phyloP scores from a whole-genome alignment of 1,140 invertebrate species.

The Pachypeltis micranthus region DNA sequence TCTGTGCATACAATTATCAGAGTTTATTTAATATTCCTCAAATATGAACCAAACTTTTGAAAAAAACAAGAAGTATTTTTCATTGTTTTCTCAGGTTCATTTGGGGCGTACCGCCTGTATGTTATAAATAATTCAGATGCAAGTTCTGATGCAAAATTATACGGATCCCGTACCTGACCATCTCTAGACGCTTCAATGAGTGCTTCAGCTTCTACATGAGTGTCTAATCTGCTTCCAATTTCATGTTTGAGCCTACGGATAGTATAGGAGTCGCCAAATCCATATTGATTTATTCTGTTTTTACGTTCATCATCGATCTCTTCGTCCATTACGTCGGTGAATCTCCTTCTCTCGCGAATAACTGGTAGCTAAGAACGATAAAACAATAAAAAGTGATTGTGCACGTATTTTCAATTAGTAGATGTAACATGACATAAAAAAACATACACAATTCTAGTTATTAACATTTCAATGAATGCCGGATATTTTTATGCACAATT shows the following conservation, averaged over 20 bases:
- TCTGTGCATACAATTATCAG: neutral
- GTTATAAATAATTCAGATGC: too few relatives aligned
- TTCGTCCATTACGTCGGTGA: slow-evolving; percentile 91
- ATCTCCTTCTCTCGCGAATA: slow-evolving; percentile 76
- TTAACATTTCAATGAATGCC: neutral
- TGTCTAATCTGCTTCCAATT: slow-evolving; percentile 61
- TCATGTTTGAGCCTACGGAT: slow-evolving; percentile 66
- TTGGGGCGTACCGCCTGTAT: too few relatives aligned
- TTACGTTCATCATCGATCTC: slow-evolving; percentile 84
- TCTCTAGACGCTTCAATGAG: slow-evolving; percentile 66
- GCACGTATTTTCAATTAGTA: neutral
- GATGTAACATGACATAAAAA: neutral
- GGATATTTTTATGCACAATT: neutral
- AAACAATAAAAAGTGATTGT: too few relatives aligned
- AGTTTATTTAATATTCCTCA: neutral
- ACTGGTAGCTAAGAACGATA: slow-evolving; percentile 61
- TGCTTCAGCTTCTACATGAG: slow-evolving; percentile 72
- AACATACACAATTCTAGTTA: slow-evolving; percentile 8
- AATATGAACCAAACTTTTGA: too few relatives aligned
- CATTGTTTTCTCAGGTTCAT: too few relatives aligned
- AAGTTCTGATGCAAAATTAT: too few relatives aligned
- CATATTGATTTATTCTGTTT: slow-evolving; percentile 65
- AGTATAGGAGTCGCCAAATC: slow-evolving; percentile 51
- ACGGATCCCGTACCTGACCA: too few relatives aligned
- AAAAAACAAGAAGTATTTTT: too few relatives aligned